phyloP scores from a whole-genome alignment of 2,888 invertebrate species.

The Uloborus plumipes region DNA sequence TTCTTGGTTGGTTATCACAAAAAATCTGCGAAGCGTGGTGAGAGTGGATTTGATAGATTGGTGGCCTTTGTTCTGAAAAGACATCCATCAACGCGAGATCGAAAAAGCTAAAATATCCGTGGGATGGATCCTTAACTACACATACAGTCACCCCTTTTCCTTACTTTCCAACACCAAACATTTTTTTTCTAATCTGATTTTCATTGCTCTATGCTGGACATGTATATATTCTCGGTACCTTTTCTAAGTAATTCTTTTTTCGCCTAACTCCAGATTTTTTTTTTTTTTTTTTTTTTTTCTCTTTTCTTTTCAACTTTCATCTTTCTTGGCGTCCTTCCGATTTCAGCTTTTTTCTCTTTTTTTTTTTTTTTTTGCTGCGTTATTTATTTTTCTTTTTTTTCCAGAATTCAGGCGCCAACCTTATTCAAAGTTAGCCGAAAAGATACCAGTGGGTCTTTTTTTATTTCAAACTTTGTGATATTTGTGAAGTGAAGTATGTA shows the following conservation, averaged over 20 bases:
- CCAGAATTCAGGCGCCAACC: no score
- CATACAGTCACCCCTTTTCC: slow-evolving; percentile 15
- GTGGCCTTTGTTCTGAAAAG: slow-evolving; percentile 45
- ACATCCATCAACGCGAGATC: slow-evolving; percentile 55
- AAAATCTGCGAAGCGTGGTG: slow-evolving; percentile 22
- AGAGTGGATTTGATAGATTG: slow-evolving; percentile 49
- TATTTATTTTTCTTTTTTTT: not conserved
- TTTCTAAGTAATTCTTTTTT: slow-evolving; percentile 54
- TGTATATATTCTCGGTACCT: slow-evolving; percentile 56
- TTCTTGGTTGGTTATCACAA: not conserved
- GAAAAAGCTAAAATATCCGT: slow-evolving; percentile 55
- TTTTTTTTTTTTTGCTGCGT: not conserved
- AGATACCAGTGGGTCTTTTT: no score
- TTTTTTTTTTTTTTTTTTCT: slow-evolving; percentile 22
- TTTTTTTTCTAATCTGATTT: slow-evolving; percentile 11
- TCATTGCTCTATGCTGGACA: slow-evolving; percentile 45
- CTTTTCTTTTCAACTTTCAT: slow-evolving; percentile 21
- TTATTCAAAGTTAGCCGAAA: no score
- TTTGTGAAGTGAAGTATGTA: no score
- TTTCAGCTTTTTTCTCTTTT: slow-evolving; percentile 39
- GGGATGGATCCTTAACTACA: slow-evolving; percentile 62
- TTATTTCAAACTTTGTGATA: no score
- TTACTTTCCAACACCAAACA: slow-evolving; percentile 21
- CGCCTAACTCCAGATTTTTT: slow-evolving; percentile 44
- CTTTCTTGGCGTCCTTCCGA: slow-evolving; percentile 61